Base-by-base conservation (phyloP, 2,797 vertebrate genomes). In the Sebastes diaconus region DNA sequence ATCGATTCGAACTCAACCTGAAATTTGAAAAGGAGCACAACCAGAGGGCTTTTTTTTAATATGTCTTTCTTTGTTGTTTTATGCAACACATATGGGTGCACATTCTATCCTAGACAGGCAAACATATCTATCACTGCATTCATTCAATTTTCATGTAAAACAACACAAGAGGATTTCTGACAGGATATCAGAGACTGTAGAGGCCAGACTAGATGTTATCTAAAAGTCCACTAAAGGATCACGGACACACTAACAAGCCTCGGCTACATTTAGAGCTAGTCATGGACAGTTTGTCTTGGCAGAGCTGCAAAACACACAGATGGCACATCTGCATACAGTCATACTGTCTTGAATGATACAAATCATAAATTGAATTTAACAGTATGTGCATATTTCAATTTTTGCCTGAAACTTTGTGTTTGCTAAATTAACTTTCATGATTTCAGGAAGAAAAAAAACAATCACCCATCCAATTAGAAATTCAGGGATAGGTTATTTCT, bases 1-100 rank as follows among this genome's bases (percentile, higher is more conserved):
- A 97, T 70, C 0, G 96, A 94, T 93, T 97, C 97, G 87, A 97
- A 97, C 89, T 97, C 97, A 68, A 97, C 95, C 97, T 97, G 88
- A 25, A 77, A 79, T 5, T 30, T 14, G 9, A 73, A n/a, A 50
- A 76, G 10, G 14, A 58, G 34, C 25, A 77, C 6, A 73, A 74
- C 1, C 9, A 39, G 2, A 84, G 14, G 6, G 24, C 14, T 16
- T 11, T 63, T 14, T 55, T 73, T 32, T 4, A 61, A 36, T 5
- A 27, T 6, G 8, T 3, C 4, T 65, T 61, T 63, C 9, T 42
- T 6, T 66, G 39, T 34, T 60, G 1, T 27, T 67, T 55, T 4
- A 73, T 54, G 8, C 3, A 8, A 42, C 18, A 34, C 3, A 71
- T 2, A 20, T 32, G 13, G 8, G 5, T 55, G 42, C 1, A 75